Conservation (phyloP, 2,888 invertebrate species). For the Machimus atricapillus region DNA sequence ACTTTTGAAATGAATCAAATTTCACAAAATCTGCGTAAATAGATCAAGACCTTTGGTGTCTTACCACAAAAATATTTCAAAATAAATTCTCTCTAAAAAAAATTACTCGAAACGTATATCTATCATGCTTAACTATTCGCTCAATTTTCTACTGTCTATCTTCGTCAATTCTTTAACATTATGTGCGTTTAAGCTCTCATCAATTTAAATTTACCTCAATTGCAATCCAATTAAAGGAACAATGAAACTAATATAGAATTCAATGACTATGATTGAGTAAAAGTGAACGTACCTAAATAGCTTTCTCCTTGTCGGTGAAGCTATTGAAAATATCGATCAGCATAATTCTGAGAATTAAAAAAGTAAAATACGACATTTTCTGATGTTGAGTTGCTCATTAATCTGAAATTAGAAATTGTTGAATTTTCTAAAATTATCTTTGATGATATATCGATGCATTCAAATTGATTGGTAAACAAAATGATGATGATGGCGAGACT, state of each 20-base stretch:
- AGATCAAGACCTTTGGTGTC: neutral
- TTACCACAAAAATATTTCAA: neutral
- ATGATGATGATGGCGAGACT: neutral
- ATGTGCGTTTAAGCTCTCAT: too few relatives aligned
- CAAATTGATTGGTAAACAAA: neutral
- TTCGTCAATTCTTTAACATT: neutral
- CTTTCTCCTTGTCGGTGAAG: neutral
- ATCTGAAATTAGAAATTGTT: neutral
- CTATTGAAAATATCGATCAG: neutral
- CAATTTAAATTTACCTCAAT: neutral
- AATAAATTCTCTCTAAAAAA: neutral
- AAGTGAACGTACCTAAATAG: neutral
- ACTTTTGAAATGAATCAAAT: neutral
- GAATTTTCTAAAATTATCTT: neutral
- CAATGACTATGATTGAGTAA: neutral
- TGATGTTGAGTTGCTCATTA: neutral
- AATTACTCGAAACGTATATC: neutral
- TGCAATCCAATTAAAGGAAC: neutral
- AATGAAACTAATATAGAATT: neutral
- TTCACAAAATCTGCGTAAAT: neutral
- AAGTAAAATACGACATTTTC: neutral
- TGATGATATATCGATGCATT: neutral
- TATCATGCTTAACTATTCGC: neutral
- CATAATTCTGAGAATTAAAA: neutral
- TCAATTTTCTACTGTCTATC: neutral